Percentiles rank a stretch among this genome's conserved stretches.
These are phyloP conservation scores for Platyrinchus mystaceus DNA, from an alignment of 2,797 vertebrate genomes.

Conservation along the genomic window DNA sequence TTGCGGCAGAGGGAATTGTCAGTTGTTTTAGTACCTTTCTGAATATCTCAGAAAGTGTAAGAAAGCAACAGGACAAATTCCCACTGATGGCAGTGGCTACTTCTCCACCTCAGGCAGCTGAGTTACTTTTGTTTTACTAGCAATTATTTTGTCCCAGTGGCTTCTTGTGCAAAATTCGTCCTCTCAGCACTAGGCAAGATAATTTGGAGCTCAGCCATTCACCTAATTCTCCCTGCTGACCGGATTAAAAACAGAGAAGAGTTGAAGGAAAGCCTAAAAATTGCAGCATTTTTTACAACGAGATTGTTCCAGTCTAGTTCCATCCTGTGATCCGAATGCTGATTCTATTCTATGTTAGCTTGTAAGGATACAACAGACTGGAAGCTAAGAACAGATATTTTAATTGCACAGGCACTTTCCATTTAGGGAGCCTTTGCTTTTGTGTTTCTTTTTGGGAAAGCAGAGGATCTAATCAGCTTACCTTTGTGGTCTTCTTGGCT, in stretches of 20 bases:
- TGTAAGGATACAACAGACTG: background rate
- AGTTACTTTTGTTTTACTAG: background rate
- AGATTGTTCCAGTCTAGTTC: background rate
- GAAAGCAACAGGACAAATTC: background rate
- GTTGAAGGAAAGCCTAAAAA: background rate
- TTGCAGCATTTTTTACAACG: background rate
- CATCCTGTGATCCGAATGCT: background rate
- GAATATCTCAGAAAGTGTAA: background rate
- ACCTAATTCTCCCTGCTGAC: background rate
- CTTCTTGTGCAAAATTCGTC: background rate
- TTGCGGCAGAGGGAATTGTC: background rate
- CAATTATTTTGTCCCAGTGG: background rate
- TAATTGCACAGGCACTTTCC: background rate
- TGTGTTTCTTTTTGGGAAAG: constrained; percentile 32
- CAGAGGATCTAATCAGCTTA: constrained; percentile 46
- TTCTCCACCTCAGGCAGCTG: background rate
- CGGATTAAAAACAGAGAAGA: background rate
- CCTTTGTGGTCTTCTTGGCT: constrained; percentile 55
- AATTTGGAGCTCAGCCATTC: background rate
- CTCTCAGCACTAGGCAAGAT: background rate
- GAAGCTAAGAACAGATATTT: background rate
- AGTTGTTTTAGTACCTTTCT: background rate
- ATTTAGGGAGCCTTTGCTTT: background rate
- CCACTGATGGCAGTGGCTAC: background rate
- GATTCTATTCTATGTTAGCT: background rate